Base-by-base conservation (phyloP, 64 coral and sea anemone genomes). In the Astreopora myriophthalma region DNA sequence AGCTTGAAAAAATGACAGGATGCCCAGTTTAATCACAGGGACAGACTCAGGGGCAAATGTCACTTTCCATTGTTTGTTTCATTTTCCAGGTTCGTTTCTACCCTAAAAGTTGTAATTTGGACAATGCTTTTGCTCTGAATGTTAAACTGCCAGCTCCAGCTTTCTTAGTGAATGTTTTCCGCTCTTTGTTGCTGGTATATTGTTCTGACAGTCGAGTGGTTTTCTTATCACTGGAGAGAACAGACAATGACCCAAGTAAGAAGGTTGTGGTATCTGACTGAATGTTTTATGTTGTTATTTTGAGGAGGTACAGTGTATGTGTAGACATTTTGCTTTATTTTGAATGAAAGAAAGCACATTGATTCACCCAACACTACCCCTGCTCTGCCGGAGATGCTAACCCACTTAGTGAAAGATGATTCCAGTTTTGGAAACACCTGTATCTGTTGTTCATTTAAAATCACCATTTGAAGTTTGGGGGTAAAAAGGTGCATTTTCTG, bases 31-130 rank as follows among this genome's bases (percentile, higher is more conserved):
- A n/a, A n/a, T n/a, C n/a, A n/a, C n/a, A n/a, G n/a, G n/a, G n/a
- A n/a, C n/a, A n/a, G n/a, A n/a, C n/a, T n/a, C n/a, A n/a, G 0
- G 6, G 1, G 40, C 11, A 11, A 44, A 44, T n/a, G n/a, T n/a
- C 40, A 44, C 52, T 1, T 58, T 58, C 42, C 12, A 11, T 17
- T 22, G 14, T 67, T 8, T 64, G 51, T 24, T 81, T 20, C 73
- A 30, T 66, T 63, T 93, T 93, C 1, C 44, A 99, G 96, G 89
- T 99, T 55, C 93, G 96, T 85, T 99, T 95, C 34, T 99, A 99
- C 83, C 96, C 96, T 13, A 82, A 91, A 61, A 70, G 74, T 22
- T 95, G 86, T 5, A 99, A 99, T 40, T 88, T 99, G 61, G 96
- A 99, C 75, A 99, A 99, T 76, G 96, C 96, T 1, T 99, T 99